Evolutionary conservation across 2,888 invertebrate species (phyloP), one percentile per base, ranked within the genome.

Genomic region (Venusia cambrica): DNA sequence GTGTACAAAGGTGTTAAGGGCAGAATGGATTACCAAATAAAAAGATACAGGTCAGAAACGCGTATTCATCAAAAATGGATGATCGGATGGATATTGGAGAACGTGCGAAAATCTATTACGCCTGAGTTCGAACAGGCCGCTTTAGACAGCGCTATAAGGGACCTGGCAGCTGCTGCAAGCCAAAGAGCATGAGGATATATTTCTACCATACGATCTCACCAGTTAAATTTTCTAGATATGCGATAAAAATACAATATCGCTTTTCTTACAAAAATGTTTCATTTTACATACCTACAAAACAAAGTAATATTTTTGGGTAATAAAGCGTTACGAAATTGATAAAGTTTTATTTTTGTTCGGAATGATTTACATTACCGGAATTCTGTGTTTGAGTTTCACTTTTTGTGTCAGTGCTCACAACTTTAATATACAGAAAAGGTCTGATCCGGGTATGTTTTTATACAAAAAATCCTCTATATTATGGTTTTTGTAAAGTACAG

Each of bases 21-120:
- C 42, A 91, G 95, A 9, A 87, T 97, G 79, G 97, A 99, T 67
- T 99, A 96, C 73, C 97, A 98, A 73, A 89, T 94, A 2, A 96
- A 97, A 67, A 90, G 91, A 47, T 90, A 93, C 57, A 91, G 90
- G 54, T 88, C 94, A 12, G 92, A 94, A 66, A 90, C 92, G 22
- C 92, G 94, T 51, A 90, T 98, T 46, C 91, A 94, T 45, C 98
- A 98, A 71, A 95, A 93, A 69, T 96, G 98, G 87, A 94, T 99
- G 94, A 93, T 96, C 22, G 90, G 93, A 60, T 99, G 97, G 95
- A 94, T 99, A 54, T 91, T 97, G 18, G 83, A 89, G 31, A 93
- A 90, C 60, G 99, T 99, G 2, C 83, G 89, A 41, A 91, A 93
- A 57, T 91, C 96, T 17, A 62, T 73, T 10, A 96, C 97, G 3